Evolutionary conservation across 2,888 invertebrate species (phyloP).

Genomic region (Caenorhabditis wallacei): DNA sequence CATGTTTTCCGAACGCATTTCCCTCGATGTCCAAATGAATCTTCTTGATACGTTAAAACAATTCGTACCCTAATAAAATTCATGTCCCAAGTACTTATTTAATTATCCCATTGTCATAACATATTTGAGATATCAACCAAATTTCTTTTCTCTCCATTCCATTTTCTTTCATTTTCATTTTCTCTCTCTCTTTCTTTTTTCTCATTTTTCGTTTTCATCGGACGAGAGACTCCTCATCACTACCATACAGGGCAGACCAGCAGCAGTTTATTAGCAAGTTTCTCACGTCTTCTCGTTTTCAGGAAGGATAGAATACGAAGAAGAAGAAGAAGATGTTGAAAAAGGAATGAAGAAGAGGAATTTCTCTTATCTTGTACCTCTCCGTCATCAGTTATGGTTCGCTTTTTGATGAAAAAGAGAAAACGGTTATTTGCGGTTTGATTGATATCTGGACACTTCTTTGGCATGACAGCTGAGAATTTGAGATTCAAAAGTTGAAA

Average conservation of each 20-base stretch:
- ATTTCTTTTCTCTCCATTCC: conserved; percentile 11
- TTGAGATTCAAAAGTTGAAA: background rate
- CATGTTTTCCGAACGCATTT: too few relatives aligned
- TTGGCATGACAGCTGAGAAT: conserved; percentile 8
- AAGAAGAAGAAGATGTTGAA: conserved; percentile 6
- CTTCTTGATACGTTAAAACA: too few relatives aligned
- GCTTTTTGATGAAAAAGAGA: background rate
- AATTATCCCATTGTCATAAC: background rate
- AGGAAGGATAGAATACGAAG: conserved; percentile 23
- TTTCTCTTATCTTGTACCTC: background rate
- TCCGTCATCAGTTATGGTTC: conserved; percentile 32
- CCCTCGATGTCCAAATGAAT: too few relatives aligned
- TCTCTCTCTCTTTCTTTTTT: conserved; percentile 35
- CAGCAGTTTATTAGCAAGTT: conserved; percentile 51
- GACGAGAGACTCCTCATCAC: conserved; percentile 31
- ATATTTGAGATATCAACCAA: conserved; percentile 36
- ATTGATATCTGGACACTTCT: conserved; percentile 26
- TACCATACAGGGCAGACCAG: conserved; percentile 21
- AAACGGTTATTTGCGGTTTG: conserved; percentile 40
- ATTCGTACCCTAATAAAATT: too few relatives aligned
- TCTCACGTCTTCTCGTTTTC: conserved; percentile 50
- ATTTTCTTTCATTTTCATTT: conserved; percentile 26
- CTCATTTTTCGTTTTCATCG: conserved; percentile 49
- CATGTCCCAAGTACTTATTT: too few relatives aligned
- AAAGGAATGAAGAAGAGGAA: conserved; percentile 18